A percentile compares a stretch with the other conserved stretches of the same genome.
These are phyloP conservation scores for Hydrolagus colliei DNA, from an alignment of 2,797 vertebrate species.

Conservation along the genomic window DNA sequence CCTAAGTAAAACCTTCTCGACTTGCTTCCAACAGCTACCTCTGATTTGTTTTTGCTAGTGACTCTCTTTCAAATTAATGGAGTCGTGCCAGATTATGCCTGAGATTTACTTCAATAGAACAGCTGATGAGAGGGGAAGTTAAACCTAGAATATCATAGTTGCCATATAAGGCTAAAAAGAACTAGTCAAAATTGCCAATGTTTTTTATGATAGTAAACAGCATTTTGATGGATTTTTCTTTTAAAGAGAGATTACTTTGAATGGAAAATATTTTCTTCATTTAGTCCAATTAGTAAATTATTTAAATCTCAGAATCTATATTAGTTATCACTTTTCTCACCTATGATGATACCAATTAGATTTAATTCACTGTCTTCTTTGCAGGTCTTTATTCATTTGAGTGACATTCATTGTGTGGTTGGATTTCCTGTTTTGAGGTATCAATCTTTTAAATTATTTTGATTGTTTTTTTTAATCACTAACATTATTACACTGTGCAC, in stretches of 20 bases:
- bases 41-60: too few species aligned
- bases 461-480: not conserved
- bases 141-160: not conserved
- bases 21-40: too few species aligned
- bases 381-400: slow-evolving; percentile 76
- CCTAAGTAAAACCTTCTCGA: too few species aligned
- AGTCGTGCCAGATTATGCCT: not conserved
- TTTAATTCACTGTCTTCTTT: slow-evolving; percentile 38
- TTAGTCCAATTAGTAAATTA: too few species aligned
- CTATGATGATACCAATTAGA: not conserved
- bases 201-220: not conserved
- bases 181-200: not conserved
- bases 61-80: too few species aligned
- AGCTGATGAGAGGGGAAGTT: not conserved
- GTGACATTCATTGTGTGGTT: slow-evolving; percentile 67
- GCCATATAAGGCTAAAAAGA: not conserved
- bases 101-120: not conserved
- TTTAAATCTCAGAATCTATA: too few species aligned
- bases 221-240: not conserved
- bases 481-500: not conserved
- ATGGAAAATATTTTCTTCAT: too few species aligned
- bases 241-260: too few species aligned
- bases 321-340: too few species aligned
- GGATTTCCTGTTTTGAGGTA: slow-evolving; percentile 85
- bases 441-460: not conserved